Evolutionary conservation across 2,888 invertebrate species (phyloP), one percentile per base, ranked within the genome.

Genomic region (Odontocerum albicorne): DNA sequence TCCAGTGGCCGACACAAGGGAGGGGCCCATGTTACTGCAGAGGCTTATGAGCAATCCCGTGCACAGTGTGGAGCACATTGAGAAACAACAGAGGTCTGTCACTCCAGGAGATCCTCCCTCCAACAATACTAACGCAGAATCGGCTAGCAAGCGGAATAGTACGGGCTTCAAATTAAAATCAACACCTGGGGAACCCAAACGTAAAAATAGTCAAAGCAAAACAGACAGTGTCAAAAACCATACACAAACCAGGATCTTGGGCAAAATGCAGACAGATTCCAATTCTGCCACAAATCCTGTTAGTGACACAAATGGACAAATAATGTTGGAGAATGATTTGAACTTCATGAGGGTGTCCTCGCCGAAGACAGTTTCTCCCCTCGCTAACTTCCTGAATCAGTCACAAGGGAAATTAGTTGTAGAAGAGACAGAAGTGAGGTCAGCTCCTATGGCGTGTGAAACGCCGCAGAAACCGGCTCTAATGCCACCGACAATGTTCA

Each of bases 401-500:
- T 70, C 76, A 12, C 75, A 77, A 66, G 73, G 79, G 59, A 70
- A 66, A 52, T 72, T 71, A 66, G 63, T 71, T 2, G 50, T 17
- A 2, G 58, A 55, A 7, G 57, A 61, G 7, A 40, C 38, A 12
- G 43, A 51, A 17, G 66, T 54, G 55, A 67, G 50, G n/a, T 15
- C 55, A 63, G 69, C 69, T 63, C 72, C 71, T 63, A n/a, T n/a
- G n/a, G 64, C 67, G 62, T 62, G 71, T 60, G 72, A 75, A 50
- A 72, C 74, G 57, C 77, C 79, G 61, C 77, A 77, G 64, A 87
- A 86, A 65, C 90, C 90, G 15, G 88, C 90, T 8, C 72, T 92
- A 64, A 90, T 92, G 85, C 90, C 91, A 4, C 92, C 92, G 0
- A 88, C 88, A 45, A 92, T 92, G 91, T 92, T 92, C 67, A 84